Conservation (phyloP, 2,888 invertebrate species). For the Zygaena filipendulae region DNA sequence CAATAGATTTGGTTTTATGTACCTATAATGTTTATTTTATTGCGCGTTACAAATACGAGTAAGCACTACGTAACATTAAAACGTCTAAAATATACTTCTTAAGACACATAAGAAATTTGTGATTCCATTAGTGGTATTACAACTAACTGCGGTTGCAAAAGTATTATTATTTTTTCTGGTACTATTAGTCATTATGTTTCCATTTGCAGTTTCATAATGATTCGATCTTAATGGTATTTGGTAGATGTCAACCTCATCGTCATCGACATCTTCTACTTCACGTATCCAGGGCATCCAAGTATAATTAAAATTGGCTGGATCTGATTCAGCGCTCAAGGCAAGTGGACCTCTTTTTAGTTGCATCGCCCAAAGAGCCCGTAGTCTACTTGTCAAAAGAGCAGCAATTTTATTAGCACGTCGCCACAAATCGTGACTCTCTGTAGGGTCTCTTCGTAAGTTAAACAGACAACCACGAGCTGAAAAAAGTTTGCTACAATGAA, state of each 20-base stretch:
- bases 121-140: constrained; percentile 35
- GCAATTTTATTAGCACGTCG: constrained; percentile 61
- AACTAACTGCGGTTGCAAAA: constrained; percentile 28
- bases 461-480: constrained; percentile 75
- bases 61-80: no score
- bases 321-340: constrained; percentile 63
- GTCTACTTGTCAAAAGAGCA: constrained; percentile 40
- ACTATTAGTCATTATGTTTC: background rate
- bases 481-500: constrained; percentile 25
- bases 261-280: no score
- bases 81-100: constrained; percentile 36
- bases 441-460: constrained; percentile 82
- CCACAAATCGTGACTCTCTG: constrained; percentile 78
- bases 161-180: constrained; percentile 21
- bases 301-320: constrained; percentile 77
- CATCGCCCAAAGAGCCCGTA: constrained; percentile 44
- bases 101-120: constrained; percentile 51
- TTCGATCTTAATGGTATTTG: no score
- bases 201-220: background rate
- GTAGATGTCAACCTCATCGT: no score
- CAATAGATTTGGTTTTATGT: no score
- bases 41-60: no score
- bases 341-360: constrained; percentile 57
- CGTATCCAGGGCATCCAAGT: constrained; percentile 76
- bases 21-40: no score